These are phyloP conservation scores for Reinhardtius hippoglossoides DNA, from an alignment of 2,113 vertebrate species.

Conservation along the genomic window DNA sequence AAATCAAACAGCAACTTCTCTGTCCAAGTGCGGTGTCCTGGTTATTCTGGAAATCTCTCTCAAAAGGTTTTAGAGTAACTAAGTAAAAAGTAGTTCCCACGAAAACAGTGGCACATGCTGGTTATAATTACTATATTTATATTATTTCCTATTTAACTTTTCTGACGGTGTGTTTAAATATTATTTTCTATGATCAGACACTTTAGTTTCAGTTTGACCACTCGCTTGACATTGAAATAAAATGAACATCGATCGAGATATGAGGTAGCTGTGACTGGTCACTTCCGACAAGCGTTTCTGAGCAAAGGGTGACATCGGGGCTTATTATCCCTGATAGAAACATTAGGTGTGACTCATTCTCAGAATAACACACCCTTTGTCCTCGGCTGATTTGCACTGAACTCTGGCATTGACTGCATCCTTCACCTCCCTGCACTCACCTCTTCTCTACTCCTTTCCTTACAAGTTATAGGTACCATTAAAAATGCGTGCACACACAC, in stretches of 20 bases:
- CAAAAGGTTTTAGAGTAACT: no score
- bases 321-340: no score
- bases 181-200: neutral
- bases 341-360: neutral
- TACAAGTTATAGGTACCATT: conserved; percentile 39
- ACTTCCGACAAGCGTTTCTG: neutral
- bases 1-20: no score
- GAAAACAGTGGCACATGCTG: no score
- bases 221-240: neutral
- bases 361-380: conserved; percentile 2
- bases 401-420: conserved; percentile 11
- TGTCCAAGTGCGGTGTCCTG: no score
- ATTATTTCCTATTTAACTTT: no score
- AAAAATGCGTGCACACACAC: conserved; percentile 22
- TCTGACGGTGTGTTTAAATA: no score
- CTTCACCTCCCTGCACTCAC: conserved; percentile 23
- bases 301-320: no score
- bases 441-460: conserved; percentile 22
- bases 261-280: neutral
- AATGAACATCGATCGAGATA: neutral
- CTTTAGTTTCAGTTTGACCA: neutral
- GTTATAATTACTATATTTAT: no score
- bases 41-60: no score
- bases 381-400: conserved; percentile 13
- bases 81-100: no score